Conservation (phyloP, 2,797 vertebrate species). For the Tokudaia muenninki region DNA sequence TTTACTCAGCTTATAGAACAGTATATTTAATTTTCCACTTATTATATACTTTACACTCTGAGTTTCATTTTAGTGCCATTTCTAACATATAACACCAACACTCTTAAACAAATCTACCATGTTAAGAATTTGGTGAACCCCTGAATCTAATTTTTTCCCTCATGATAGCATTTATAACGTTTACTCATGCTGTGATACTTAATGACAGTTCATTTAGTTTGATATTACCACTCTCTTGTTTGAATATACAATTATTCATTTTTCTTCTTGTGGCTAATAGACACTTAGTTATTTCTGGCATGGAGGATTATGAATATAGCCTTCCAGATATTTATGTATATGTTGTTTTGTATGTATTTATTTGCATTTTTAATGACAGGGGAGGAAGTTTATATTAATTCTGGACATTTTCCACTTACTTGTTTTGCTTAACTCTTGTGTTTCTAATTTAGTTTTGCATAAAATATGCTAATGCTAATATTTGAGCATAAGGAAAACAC, state of each 20-base stretch:
- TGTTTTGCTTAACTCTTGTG: background rate
- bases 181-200: background rate
- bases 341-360: background rate
- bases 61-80: background rate
- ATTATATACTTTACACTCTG: background rate
- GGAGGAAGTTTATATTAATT: conserved; percentile 25
- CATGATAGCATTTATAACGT: conserved; percentile 14
- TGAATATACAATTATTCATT: background rate
- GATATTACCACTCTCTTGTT: background rate
- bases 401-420: background rate
- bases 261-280: background rate
- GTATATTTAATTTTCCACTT: conserved; percentile 43
- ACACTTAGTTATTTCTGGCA: background rate
- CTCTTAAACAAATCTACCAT: background rate
- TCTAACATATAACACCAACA: background rate
- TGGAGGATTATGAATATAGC: background rate
- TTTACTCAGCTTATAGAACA: conserved; percentile 41
- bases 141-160: background rate
- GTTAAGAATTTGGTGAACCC: background rate
- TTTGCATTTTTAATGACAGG: conserved; percentile 1
- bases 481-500: conserved; percentile 24
- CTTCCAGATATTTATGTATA: background rate
- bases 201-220: conserved; percentile 11
- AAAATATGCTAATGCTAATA: conserved; percentile 40
- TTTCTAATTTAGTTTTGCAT: conserved; percentile 51